These are phyloP conservation scores for Heterodera schachtii DNA, from an alignment of 1,140 invertebrate species.

Conservation along the genomic window DNA sequence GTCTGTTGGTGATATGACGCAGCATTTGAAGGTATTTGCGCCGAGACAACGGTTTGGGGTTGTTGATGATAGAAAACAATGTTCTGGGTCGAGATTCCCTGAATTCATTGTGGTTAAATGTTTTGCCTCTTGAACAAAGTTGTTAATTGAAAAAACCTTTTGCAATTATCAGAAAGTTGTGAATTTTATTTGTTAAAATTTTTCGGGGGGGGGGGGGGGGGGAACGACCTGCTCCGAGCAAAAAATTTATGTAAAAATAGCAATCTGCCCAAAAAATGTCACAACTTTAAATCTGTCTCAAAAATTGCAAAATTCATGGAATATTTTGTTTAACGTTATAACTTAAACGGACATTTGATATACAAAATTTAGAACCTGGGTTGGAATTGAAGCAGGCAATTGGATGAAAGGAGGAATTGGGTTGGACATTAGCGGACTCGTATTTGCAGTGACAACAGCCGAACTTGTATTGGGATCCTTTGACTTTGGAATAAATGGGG, in stretches of 20 bases:
- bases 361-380: constrained; percentile 6
- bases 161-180: too few species aligned
- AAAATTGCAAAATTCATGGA: too few species aligned
- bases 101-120: background rate
- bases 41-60: background rate
- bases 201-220: too few species aligned
- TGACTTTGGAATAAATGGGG: constrained; percentile 10
- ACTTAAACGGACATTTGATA: background rate
- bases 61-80: background rate
- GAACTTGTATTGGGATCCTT: background rate
- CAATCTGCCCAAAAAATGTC: too few species aligned
- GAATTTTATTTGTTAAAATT: too few species aligned
- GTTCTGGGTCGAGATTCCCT: background rate
- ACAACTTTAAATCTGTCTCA: too few species aligned
- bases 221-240: too few species aligned
- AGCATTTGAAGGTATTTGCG: background rate
- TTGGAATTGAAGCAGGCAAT: background rate
- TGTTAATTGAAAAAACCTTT: too few species aligned
- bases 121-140: too few species aligned
- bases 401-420: constrained; percentile 13
- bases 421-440: constrained; percentile 23
- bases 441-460: background rate
- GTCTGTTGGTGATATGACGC: background rate
- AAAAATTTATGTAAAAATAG: too few species aligned
- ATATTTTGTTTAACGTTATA: too few species aligned